A percentile compares a stretch with the other conserved stretches of the same genome.
phyloP scores from a whole-genome alignment of 1,140 invertebrate genomes.

The Drosophila watanabei region DNA sequence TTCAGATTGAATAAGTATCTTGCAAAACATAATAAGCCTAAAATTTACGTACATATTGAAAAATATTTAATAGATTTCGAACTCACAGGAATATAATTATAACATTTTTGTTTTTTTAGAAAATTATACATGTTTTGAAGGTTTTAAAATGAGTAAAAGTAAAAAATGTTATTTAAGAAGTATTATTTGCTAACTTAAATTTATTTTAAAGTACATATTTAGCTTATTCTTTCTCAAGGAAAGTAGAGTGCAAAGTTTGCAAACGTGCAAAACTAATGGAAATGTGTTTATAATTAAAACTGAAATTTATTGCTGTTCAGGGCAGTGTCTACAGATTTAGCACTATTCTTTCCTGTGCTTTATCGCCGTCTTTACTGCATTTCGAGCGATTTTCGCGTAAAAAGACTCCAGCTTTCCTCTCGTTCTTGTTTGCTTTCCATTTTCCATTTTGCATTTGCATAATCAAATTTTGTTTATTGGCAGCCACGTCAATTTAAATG shows the following conservation, averaged over 20 bases:
- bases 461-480: constrained; percentile 47
- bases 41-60: too few relatives aligned
- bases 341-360: background rate
- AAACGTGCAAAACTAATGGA: constrained; percentile 4
- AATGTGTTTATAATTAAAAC: background rate
- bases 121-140: too few relatives aligned
- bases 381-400: constrained; percentile 9
- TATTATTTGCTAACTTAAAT: too few relatives aligned
- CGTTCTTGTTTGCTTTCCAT: constrained; percentile 26
- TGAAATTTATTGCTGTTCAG: too few relatives aligned
- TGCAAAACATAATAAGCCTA: too few relatives aligned
- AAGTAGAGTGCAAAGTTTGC: background rate
- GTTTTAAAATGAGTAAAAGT: too few relatives aligned
- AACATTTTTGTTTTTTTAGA: too few relatives aligned
- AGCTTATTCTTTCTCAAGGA: background rate
- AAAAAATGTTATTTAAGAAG: too few relatives aligned
- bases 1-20: background rate
- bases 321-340: background rate
- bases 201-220: background rate
- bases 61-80: too few relatives aligned
- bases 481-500: constrained; percentile 44
- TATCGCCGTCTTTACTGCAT: constrained; percentile 2
- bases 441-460: constrained; percentile 33
- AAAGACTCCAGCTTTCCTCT: constrained; percentile 5
- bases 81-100: too few relatives aligned